Evolutionary conservation across 2,113 vertebrate species (phyloP), one percentile per base, ranked within the genome.

Genomic region (Cygnus buccinator): DNA sequence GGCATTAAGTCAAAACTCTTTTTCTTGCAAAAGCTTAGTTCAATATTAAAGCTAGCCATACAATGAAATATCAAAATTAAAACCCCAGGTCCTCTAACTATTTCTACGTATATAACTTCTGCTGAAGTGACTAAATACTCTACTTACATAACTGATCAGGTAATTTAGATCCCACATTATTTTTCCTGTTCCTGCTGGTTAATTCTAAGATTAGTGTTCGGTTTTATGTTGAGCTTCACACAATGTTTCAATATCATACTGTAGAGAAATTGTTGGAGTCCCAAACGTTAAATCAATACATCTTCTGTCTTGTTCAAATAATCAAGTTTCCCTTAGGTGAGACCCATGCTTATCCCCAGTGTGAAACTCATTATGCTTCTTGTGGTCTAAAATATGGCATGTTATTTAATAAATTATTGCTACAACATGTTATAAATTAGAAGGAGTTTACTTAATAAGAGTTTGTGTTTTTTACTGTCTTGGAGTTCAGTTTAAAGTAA

Each of bases 281-380:
- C 43, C 84, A 37, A 95, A 72, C 73, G 80, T 73, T 86, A 92
- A 92, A 96, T 93, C 89, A 87, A 90, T 94, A 95, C 55, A 17
- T 91, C 58, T 93, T 83, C 85, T 87, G 33, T 95, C 94, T 92
- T 91, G 37, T 76, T 89, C 78, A 87, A 89, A 91, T 54, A 94
- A 88, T 50, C 10, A 35, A 25, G 43, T 86, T 96, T 91, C 41
- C 73, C 58, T 76, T 83, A 89, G 90, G 89, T 12, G 2, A 86
- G 68, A 39, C n/a, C 41, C 21, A n/a, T 39, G 74, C 29, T 91
- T 92, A 79, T 44, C 21, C 50, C 33, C 39, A 37, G 19, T 80
- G 52, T 90, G 67, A 93, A 96, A 81, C 55, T 90, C 63, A 87
- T 94, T 94, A 83, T 33, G 29, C 86, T 94, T 86, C n/a, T 81